Conservation (phyloP, 2,888 invertebrate genomes). For the Acanthosepion esculentum region DNA sequence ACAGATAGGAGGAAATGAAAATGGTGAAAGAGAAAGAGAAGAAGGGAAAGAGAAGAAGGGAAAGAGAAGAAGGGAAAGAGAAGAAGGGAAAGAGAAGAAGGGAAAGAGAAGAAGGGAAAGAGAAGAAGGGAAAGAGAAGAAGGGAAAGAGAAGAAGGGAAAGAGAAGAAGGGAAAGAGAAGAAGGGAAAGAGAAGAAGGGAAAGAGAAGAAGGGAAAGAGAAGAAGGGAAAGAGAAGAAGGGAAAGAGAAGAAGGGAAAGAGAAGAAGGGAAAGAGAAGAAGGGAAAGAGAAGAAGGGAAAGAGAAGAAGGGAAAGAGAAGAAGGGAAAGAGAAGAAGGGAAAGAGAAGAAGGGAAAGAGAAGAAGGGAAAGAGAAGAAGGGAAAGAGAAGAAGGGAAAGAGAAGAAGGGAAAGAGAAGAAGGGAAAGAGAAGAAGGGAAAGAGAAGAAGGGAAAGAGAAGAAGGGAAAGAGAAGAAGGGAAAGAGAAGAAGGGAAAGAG, state of each 20-base stretch:
- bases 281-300: background rate
- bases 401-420: background rate
- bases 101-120: background rate
- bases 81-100: too few species aligned
- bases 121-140: background rate
- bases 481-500: background rate
- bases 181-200: background rate
- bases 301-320: too few species aligned
- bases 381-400: background rate
- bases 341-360: background rate
- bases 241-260: background rate
- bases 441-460: too few species aligned
- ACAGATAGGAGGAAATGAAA: too few species aligned
- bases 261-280: background rate
- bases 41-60: accelerated
- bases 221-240: too few species aligned
- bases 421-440: background rate
- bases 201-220: background rate
- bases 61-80: background rate
- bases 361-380: too few species aligned
- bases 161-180: too few species aligned
- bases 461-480: background rate
- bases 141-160: background rate
- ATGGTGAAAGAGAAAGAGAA: too few species aligned
- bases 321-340: background rate